Base-by-base conservation (phyloP, 2,113 vertebrate genomes). In the Montifringilla adamsi region DNA sequence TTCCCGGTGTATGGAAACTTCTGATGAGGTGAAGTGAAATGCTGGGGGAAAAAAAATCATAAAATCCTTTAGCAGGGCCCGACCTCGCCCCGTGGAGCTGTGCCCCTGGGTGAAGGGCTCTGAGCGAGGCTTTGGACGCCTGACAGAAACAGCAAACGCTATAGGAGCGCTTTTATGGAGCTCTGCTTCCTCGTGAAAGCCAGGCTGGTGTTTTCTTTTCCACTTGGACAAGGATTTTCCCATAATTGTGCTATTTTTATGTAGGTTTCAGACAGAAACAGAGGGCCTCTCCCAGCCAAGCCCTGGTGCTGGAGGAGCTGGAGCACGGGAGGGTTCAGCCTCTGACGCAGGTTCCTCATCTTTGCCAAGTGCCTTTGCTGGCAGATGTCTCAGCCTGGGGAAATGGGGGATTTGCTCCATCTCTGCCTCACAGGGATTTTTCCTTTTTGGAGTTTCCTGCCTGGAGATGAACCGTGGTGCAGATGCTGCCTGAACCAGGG, bases 121-220 rank as follows among this genome's bases (percentile, higher is more conserved):
- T 50, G 70, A n/a, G 70, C 1, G 1, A 77, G 69, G 2, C 22
- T 44, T 92, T 94, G 97, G 92, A 64, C 0, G 11, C 56, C 21
- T 58, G 80, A 81, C 92, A 96, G 87, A 33, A 96, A 93, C 82
- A 95, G 93, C 82, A 93, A 11, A 50, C 6, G 68, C 59, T 73
- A 20, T 27, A 86, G 91, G 77, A 68, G 80, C 0, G 5, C 30
- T 83, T 83, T 91, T 59, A 53, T 70, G 11, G 33, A 67, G 91
- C 91, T 82, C 94, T 41, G 60, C 85, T 90, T 95, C 93, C 93
- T 33, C 12, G 3, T 41, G 50, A 84, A 90, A 93, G n/a, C 83
- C 73, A 62, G 84, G 12, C 81, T 49, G 76, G 20, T 89, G 91
- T 93, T 96, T 95, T 77, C 81, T 95, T 96, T 95, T 91, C 96